These are phyloP conservation scores for Belonocnema kinseyi DNA, from an alignment of 1,140 invertebrate genomes.

Conservation along the genomic window DNA sequence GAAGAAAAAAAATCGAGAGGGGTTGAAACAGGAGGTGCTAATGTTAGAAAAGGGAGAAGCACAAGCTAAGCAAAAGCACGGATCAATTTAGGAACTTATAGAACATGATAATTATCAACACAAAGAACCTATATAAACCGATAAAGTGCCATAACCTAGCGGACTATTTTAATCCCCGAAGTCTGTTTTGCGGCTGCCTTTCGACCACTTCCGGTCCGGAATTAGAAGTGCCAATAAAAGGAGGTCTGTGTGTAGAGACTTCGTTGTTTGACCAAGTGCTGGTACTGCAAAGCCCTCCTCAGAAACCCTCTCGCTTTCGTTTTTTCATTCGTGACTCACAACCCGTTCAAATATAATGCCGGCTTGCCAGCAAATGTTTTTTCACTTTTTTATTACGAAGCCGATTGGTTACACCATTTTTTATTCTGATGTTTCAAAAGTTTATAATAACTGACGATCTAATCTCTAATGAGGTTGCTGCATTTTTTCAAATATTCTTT, in stretches of 20 bases:
- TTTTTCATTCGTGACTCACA: slow-evolving; percentile 31
- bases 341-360: slow-evolving; percentile 27
- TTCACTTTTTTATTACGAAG: neutral
- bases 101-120: slow-evolving; percentile 61
- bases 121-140: slow-evolving; percentile 55
- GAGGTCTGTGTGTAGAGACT: slow-evolving; percentile 49
- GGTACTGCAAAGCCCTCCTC: slow-evolving; percentile 34
- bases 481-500: no score
- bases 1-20: neutral
- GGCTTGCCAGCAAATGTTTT: slow-evolving; percentile 11
- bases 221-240: slow-evolving; percentile 70
- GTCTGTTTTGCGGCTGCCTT: slow-evolving; percentile 66
- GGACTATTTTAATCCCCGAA: slow-evolving; percentile 65
- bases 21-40: slow-evolving; percentile 3
- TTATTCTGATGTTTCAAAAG: no score
- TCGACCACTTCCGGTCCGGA: slow-evolving; percentile 65
- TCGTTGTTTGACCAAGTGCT: slow-evolving; percentile 67
- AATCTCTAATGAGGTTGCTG: no score
- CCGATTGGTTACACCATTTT: no score
- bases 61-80: no score
- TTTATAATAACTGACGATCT: no score
- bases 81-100: slow-evolving; percentile 5
- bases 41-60: slow-evolving; percentile 13
- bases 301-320: slow-evolving; percentile 38
- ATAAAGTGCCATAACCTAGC: slow-evolving; percentile 37